Base-by-base conservation (phyloP, 2,888 invertebrate species). In the Dynastes grantii region DNA sequence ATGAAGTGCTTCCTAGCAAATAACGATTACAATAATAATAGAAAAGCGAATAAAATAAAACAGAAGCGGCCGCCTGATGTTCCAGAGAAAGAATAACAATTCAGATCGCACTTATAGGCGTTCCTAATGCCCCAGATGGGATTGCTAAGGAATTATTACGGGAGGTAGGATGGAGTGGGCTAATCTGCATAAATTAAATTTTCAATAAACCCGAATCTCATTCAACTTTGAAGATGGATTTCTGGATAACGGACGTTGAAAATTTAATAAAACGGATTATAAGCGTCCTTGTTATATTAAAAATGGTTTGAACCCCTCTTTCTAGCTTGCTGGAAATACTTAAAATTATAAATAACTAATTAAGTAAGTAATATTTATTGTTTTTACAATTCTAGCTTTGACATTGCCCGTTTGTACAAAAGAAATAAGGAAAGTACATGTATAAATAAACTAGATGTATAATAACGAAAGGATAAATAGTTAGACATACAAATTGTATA, bases 1-100 rank as follows among this genome's bases (percentile, higher is more conserved):
- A 75, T 75, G 73, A 27, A 75, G 73, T 75, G 73, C 45, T 61
- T 75, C 61, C 27, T 63, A 61, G 61, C 58, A 61, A 75, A 75
- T 75, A 75, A 75, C 73, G 61, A 75, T 75, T 75, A 75, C 73
- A 75, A 75, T 75, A 75, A 75, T 61, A 75, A 75, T 61, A 75
- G 73, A 61, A 58, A 75, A 75, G 13, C 45, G 40, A 75, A 61
- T 75, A 45, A 75, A 75, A 75, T 75, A 75, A 75, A 61, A 61
- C 29, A 49, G 61, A 75, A 75, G 61, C 11, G 51, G 0, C 29
- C 13, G 61, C 61, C 73, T 61, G 68, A 68, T 68, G 45, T 58
- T 61, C 45, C 11, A 13, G 45, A 61, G 45, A 61, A 22, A 61
- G 45, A 22, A 58, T 75, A 75, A 61, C 61, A 51, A 68, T 51